Conservation (phyloP, 92 coral and sea anemone species). For the Palythoa grandiflora region DNA sequence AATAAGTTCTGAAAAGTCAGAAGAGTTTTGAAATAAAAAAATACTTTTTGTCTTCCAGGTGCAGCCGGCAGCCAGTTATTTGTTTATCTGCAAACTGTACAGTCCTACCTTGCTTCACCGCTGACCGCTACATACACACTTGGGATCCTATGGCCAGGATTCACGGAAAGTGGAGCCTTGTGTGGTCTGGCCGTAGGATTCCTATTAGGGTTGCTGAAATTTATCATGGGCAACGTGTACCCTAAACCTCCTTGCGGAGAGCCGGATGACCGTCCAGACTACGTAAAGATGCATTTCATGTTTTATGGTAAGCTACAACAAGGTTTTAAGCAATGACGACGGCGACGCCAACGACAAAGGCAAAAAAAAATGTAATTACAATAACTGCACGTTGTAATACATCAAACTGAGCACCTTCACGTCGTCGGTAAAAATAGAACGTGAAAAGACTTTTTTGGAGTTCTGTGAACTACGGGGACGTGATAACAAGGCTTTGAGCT, state of each 20-base stretch:
- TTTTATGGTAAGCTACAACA: slow-evolving; percentile 52
- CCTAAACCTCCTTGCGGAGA: slow-evolving; percentile 68
- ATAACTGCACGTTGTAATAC: too few species aligned
- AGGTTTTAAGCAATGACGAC: too few species aligned
- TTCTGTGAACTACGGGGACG: too few species aligned
- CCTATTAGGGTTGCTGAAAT: slow-evolving; percentile 61
- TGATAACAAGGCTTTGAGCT: too few species aligned
- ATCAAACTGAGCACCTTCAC: too few species aligned
- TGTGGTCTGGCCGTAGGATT: slow-evolving; percentile 59
- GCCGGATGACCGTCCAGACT: slow-evolving; percentile 59
- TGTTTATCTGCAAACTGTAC: slow-evolving; percentile 69
- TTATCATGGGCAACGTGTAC: slow-evolving; percentile 58
- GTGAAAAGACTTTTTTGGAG: too few species aligned
- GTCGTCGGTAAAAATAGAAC: too few species aligned
- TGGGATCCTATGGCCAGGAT: slow-evolving; percentile 70
- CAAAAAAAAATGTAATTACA: too few species aligned
- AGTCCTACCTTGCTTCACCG: slow-evolving; percentile 70
- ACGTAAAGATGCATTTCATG: slow-evolving; percentile 70
- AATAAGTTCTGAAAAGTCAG: not conserved
- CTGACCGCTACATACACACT: slow-evolving; percentile 57
- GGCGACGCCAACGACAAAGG: too few species aligned
- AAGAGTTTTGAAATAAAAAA: not conserved
- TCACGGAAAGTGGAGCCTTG: slow-evolving; percentile 51
- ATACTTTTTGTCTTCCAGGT: slow-evolving; percentile 16
- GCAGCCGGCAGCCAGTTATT: slow-evolving; percentile 62